A percentile compares a stretch with the other conserved stretches of the same genome.
Conservation (phyloP, 1,140 invertebrate species). For the Physella acuta region DNA sequence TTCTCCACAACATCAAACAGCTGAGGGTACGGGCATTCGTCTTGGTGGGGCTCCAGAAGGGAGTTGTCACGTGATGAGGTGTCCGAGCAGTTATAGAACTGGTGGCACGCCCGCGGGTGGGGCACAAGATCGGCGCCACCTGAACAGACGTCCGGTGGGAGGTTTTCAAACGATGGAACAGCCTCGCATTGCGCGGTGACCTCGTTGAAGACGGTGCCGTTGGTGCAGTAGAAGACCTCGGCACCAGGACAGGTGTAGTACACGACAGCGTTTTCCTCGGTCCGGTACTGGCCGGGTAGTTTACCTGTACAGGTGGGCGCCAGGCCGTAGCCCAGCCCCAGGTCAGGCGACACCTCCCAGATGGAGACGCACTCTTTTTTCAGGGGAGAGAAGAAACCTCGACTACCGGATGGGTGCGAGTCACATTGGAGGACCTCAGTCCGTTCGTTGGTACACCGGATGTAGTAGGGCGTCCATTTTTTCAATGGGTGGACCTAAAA, state of each 20-base stretch:
- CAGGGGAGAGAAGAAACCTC: neutral
- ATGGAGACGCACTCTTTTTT: slow-evolving; percentile 1
- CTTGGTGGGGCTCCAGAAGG: neutral
- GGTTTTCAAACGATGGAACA: too few relatives aligned
- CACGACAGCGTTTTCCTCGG: neutral
- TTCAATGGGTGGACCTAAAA: neutral
- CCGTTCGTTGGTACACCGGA: neutral
- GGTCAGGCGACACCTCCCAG: slow-evolving; percentile 5
- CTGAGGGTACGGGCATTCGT: neutral
- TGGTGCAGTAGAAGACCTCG: slow-evolving; percentile 1
- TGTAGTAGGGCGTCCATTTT: slow-evolving; percentile 1
- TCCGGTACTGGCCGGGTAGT: neutral
- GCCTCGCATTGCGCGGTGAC: too few relatives aligned
- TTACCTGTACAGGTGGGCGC: slow-evolving; percentile 1
- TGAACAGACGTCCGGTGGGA: too few relatives aligned
- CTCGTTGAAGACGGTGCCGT: slow-evolving; percentile 1
- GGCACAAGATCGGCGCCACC: neutral
- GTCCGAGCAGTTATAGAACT: neutral
- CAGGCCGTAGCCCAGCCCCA: neutral
- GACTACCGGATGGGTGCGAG: neutral
- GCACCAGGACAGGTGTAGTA: neutral
- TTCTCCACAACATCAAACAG: neutral
- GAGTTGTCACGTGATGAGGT: too few relatives aligned
- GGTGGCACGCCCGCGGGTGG: neutral
- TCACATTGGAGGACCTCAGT: neutral